A percentile compares a stretch with the other conserved stretches of the same genome.
phyloP scores from a whole-genome alignment of 2,888 invertebrate species.

The Hypena proboscidalis region DNA sequence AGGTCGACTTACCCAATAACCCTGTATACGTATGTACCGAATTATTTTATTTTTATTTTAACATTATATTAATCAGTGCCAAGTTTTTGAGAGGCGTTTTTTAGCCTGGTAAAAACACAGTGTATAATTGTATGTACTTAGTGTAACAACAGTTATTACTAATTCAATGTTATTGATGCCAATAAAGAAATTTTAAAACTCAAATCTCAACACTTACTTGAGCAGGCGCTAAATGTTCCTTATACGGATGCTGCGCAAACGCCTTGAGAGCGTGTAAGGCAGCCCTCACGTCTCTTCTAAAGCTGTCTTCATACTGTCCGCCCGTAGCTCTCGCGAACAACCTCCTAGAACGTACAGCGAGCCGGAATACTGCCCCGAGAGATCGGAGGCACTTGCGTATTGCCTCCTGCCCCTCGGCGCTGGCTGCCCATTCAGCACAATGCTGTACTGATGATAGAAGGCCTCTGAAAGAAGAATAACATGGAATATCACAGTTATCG shows the following conservation, averaged over 20 bases:
- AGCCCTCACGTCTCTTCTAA: slow-evolving; percentile 91
- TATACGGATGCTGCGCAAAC: slow-evolving; percentile 87
- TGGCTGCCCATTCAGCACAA: slow-evolving; percentile 94
- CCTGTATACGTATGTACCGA: too few relatives aligned
- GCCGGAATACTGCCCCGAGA: slow-evolving; percentile 95
- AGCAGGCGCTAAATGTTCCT: slow-evolving; percentile 91
- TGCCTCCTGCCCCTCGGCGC: slow-evolving; percentile 94
- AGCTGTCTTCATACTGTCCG: slow-evolving; percentile 95
- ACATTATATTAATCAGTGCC: too few relatives aligned
- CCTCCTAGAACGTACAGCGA: slow-evolving; percentile 95
- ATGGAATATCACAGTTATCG: too few relatives aligned
- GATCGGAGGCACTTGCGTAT: slow-evolving; percentile 96
- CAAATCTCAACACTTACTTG: too few relatives aligned
- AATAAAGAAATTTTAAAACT: too few relatives aligned
- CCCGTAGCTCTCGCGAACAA: slow-evolving; percentile 94
- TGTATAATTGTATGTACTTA: too few relatives aligned
- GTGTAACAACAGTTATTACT: too few relatives aligned
- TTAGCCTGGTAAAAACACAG: too few relatives aligned
- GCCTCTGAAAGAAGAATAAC: slow-evolving; percentile 83
- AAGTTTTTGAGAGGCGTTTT: too few relatives aligned
- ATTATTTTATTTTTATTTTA: too few relatives aligned
- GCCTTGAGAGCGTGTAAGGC: slow-evolving; percentile 92
- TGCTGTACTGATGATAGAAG: slow-evolving; percentile 95
- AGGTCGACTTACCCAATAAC: too few relatives aligned
- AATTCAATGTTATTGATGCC: too few relatives aligned